Percentiles rank a stretch among this genome's conserved stretches.
Evolutionary conservation across 2,113 vertebrate species (phyloP).

Genomic region (Nanorana parkeri): DNA sequence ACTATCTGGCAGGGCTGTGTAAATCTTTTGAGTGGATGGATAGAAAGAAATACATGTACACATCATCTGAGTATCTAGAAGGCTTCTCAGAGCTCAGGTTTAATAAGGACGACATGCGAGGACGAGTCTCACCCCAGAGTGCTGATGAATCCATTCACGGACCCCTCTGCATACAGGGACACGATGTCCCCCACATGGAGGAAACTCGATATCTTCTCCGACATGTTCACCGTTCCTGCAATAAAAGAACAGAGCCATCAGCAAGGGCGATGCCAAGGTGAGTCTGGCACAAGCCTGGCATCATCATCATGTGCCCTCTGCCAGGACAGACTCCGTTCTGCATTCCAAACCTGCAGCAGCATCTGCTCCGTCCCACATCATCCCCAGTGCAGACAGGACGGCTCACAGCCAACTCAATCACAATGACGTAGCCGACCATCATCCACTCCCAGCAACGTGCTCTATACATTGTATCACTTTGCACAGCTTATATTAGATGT

Average conservation of each 20-base stretch:
- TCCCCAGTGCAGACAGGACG: not conserved
- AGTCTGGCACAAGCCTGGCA: not conserved
- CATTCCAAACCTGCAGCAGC: not conserved
- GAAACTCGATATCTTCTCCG: slow-evolving; percentile 99
- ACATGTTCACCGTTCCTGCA: slow-evolving; percentile 70
- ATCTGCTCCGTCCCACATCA: not conserved
- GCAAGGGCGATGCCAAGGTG: slow-evolving; percentile 8
- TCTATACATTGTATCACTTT: too few species aligned
- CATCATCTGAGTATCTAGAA: too few species aligned
- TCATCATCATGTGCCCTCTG: not conserved
- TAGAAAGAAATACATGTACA: too few species aligned
- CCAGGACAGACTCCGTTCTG: not conserved
- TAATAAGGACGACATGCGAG: too few species aligned
- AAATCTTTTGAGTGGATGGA: too few species aligned
- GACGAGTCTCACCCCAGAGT: slow-evolving; percentile 88
- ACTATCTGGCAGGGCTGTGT: too few species aligned
- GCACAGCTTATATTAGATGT: too few species aligned
- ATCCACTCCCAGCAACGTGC: too few species aligned
- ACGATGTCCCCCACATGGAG: slow-evolving; percentile 98
- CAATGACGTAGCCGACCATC: too few species aligned
- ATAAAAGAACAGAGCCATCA: not conserved
- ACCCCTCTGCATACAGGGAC: slow-evolving; percentile 96
- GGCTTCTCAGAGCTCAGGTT: too few species aligned
- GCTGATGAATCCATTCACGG: slow-evolving; percentile 98
- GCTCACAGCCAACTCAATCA: too few species aligned